These are phyloP conservation scores for Anoura caudifer DNA, from an alignment of 2,113 vertebrate species.

Conservation along the genomic window DNA sequence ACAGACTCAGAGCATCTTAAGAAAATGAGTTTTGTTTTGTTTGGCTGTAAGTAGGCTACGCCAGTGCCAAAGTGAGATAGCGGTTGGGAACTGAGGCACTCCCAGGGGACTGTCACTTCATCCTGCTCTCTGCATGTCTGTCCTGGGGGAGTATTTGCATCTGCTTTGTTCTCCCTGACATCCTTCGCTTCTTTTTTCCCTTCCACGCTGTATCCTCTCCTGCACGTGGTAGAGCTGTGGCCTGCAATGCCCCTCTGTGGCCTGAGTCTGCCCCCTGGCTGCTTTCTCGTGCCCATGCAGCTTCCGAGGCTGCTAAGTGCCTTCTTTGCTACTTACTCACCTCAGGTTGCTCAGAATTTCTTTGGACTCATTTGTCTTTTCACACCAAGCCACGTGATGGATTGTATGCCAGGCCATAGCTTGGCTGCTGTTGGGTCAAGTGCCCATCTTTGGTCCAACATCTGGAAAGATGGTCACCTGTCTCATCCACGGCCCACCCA, in stretches of 20 bases:
- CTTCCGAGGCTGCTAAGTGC: neutral
- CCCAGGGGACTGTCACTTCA: accelerated
- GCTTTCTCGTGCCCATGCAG: neutral
- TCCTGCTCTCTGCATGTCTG: neutral
- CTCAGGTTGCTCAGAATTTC: neutral
- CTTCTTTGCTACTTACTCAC: neutral
- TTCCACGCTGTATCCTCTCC: neutral
- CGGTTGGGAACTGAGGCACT: neutral
- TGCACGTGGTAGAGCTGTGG: neutral
- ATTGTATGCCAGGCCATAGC: no score
- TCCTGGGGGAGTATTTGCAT: neutral
- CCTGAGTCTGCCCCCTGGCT: neutral
- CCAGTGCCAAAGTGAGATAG: neutral
- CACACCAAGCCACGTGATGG: no score
- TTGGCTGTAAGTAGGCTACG: neutral
- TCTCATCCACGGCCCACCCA: accelerated
- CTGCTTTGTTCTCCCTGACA: neutral
- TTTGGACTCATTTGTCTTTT: neutral
- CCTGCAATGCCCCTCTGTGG: neutral
- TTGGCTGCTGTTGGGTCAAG: neutral
- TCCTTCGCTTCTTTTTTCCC: neutral
- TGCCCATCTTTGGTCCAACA: neutral
- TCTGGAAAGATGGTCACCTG: accelerated
- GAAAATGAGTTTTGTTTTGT: neutral
- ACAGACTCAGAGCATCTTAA: neutral